Conservation (phyloP, 2,888 invertebrate species). For the Ecliptopera silaceata region DNA sequence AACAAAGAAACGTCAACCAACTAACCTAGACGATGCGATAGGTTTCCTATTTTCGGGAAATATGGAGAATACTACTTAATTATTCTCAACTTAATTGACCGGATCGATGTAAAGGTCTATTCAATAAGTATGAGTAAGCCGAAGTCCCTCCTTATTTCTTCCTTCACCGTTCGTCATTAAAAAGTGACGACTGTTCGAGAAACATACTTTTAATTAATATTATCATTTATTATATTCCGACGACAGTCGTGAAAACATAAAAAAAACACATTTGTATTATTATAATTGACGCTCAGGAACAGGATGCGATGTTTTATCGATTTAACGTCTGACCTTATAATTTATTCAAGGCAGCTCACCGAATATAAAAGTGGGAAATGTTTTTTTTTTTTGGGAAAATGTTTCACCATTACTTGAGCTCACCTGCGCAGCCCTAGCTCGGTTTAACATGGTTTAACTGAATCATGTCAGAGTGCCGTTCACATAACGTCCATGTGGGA, state of each 20-base stretch:
- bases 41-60: too few relatives aligned
- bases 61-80: too few relatives aligned
- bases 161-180: too few relatives aligned
- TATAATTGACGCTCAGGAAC: not conserved
- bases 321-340: not conserved
- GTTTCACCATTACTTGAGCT: not conserved
- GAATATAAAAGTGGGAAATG: not conserved
- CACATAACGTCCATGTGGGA: slow-evolving; percentile 44
- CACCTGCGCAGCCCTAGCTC: slow-evolving; percentile 6
- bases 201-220: too few relatives aligned
- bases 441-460: slow-evolving; percentile 15
- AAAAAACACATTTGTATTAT: not conserved
- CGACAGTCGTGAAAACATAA: not conserved
- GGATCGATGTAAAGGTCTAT: too few relatives aligned
- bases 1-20: too few relatives aligned
- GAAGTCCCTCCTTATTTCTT: too few relatives aligned
- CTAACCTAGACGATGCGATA: too few relatives aligned
- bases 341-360: not conserved
- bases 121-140: too few relatives aligned
- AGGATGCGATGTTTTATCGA: not conserved
- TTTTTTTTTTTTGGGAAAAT: not conserved
- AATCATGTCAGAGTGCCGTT: slow-evolving; percentile 31
- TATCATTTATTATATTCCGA: too few relatives aligned
- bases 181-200: too few relatives aligned
- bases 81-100: too few relatives aligned